Percentiles rank a stretch among this genome's conserved stretches.
Conservation (phyloP, 1,140 invertebrate species). For the Macrosteles quadrilineatus region DNA sequence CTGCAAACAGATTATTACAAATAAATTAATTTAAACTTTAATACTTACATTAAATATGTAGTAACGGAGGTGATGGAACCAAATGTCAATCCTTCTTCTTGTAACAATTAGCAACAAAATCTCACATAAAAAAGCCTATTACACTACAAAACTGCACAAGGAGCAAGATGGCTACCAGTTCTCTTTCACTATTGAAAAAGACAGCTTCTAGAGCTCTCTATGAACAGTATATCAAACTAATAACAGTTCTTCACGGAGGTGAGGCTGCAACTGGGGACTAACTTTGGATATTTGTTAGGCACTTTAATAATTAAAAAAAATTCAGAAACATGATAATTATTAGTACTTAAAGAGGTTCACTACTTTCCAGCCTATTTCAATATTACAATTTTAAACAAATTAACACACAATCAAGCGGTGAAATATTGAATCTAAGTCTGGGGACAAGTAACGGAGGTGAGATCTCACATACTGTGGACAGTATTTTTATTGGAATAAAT, state of each 20-base stretch:
- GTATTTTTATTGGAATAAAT: not conserved
- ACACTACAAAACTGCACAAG: not conserved
- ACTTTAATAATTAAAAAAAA: not conserved
- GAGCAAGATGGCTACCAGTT: not conserved
- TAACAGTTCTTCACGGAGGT: slow-evolving; percentile 13
- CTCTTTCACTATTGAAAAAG: not conserved
- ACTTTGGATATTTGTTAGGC: not conserved
- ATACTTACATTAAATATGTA: not conserved
- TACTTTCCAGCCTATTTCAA: not conserved
- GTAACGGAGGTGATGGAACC: slow-evolving; percentile 1
- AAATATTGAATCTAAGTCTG: not conserved
- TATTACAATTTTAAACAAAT: not conserved
- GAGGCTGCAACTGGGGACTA: not conserved
- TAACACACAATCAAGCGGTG: not conserved
- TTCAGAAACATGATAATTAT: not conserved
- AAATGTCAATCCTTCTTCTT: slow-evolving; percentile 9
- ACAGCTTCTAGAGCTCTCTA: slow-evolving; percentile 5
- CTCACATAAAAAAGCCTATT: not conserved
- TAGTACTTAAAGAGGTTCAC: not conserved
- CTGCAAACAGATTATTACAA: not conserved
- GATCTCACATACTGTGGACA: not conserved
- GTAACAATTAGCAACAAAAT: not conserved
- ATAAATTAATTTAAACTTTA: not conserved
- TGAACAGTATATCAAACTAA: slow-evolving; percentile 1
- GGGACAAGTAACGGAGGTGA: not conserved